Percentiles rank a stretch among this genome's conserved stretches.
These are phyloP conservation scores for Tricholaema leucomelas DNA, from an alignment of 2,113 vertebrate genomes.

Conservation along the genomic window DNA sequence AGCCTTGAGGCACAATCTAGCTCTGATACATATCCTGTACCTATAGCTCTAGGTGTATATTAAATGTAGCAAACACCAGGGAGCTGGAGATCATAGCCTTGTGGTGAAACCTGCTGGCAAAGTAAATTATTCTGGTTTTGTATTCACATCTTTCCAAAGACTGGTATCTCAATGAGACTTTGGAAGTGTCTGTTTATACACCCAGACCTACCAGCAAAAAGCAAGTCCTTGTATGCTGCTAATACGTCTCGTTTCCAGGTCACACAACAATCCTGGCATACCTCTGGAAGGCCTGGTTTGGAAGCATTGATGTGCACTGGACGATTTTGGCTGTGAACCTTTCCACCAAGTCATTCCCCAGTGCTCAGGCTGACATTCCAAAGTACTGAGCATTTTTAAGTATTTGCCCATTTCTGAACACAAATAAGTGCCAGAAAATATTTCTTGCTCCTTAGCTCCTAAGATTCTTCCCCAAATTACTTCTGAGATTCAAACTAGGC, in stretches of 20 bases:
- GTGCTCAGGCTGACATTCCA: background rate
- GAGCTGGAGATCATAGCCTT: background rate
- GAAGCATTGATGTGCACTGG: background rate
- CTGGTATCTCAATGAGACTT: background rate
- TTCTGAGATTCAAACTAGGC: background rate
- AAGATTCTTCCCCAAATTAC: background rate
- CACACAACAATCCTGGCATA: fast-evolving
- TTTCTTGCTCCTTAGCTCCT: background rate
- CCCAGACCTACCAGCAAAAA: background rate
- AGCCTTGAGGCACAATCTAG: background rate
- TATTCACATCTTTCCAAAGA: background rate
- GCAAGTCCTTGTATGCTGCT: background rate
- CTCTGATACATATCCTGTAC: background rate
- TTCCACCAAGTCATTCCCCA: background rate
- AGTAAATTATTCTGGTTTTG: background rate
- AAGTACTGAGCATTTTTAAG: background rate
- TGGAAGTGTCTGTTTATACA: background rate
- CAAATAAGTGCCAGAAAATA: background rate
- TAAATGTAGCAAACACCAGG: background rate
- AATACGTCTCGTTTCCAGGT: background rate
- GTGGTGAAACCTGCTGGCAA: background rate
- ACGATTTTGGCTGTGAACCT: background rate
- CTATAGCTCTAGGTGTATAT: background rate
- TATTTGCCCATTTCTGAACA: background rate
- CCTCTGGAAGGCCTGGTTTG: background rate